phyloP scores from a whole-genome alignment of 2,888 invertebrate genomes.

The Miltochrista miniata region DNA sequence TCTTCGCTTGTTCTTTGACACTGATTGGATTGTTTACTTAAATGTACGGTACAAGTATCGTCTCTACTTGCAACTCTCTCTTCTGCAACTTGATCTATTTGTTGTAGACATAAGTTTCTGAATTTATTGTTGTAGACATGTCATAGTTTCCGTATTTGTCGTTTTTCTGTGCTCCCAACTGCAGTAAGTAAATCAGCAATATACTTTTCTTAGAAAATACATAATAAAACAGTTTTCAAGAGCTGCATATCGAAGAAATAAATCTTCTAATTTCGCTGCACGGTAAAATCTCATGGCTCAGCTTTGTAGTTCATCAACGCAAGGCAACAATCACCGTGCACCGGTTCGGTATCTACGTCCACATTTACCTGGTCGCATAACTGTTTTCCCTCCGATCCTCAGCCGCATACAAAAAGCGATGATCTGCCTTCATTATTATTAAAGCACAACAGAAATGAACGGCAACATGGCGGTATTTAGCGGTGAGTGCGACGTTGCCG shows the following conservation, averaged over 20 bases:
- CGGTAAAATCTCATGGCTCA: background rate
- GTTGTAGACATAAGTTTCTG: too few relatives aligned
- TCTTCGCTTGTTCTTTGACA: slow-evolving; percentile 1
- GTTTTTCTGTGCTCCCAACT: too few relatives aligned
- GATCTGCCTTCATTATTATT: slow-evolving; percentile 70
- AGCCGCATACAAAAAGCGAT: slow-evolving; percentile 72
- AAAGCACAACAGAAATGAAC: slow-evolving; percentile 66
- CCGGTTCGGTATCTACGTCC: slow-evolving; percentile 46
- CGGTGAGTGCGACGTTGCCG: slow-evolving; percentile 72
- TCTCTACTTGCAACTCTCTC: too few relatives aligned
- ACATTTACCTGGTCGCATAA: slow-evolving; percentile 75
- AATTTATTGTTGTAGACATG: too few relatives aligned
- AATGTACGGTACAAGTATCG: background rate
- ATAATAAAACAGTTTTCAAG: too few relatives aligned
- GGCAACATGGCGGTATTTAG: slow-evolving; percentile 64
- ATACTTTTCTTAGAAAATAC: too few relatives aligned
- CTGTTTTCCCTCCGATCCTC: slow-evolving; percentile 74
- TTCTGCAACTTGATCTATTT: too few relatives aligned
- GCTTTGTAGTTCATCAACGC: slow-evolving; percentile 11
- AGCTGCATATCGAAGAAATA: too few relatives aligned
- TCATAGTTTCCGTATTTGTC: too few relatives aligned
- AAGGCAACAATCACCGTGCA: slow-evolving; percentile 28
- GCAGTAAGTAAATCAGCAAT: too few relatives aligned
- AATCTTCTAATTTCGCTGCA: too few relatives aligned
- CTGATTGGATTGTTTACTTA: background rate